phyloP scores from a whole-genome alignment of 2,888 invertebrate genomes.

The Desoria tigrina region DNA sequence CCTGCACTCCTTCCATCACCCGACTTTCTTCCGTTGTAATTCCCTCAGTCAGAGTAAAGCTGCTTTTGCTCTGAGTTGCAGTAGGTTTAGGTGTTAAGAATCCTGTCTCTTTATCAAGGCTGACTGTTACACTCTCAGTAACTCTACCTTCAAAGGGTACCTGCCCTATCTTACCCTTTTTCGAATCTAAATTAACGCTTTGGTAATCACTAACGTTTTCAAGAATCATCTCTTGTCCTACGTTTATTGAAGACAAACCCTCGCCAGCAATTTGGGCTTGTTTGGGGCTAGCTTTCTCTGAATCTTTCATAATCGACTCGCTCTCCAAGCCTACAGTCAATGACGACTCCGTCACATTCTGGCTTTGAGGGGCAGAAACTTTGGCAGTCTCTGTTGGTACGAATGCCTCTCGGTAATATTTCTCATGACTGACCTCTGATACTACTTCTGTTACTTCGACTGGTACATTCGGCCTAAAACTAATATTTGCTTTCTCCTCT shows the following conservation, averaged over 20 bases:
- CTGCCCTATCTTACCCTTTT: not conserved
- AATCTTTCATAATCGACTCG: no score
- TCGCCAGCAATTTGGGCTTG: not conserved
- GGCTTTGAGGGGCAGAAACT: not conserved
- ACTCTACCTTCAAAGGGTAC: not conserved
- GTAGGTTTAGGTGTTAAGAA: not conserved
- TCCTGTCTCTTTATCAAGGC: not conserved
- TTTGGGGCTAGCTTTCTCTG: not conserved
- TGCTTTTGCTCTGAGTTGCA: not conserved
- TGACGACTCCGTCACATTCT: not conserved
- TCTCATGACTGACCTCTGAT: constrained; percentile 71
- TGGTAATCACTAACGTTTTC: not conserved
- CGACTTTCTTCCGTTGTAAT: not conserved
- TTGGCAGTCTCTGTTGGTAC: constrained; percentile 74
- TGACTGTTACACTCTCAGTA: not conserved
- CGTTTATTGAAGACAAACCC: not conserved
- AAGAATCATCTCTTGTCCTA: not conserved
- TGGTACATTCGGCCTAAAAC: not conserved
- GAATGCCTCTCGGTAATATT: constrained; percentile 75
- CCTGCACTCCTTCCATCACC: not conserved
- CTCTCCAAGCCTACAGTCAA: constrained; percentile 4
- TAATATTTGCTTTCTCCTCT: constrained; percentile 6
- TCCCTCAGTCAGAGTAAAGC: not conserved
- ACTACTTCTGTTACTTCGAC: constrained; percentile 66
- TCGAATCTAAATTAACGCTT: not conserved